Percentiles rank a stretch among this genome's conserved stretches.
These are phyloP conservation scores for Drosophila anomelani DNA, from an alignment of 2,888 invertebrate genomes.

Conservation along the genomic window DNA sequence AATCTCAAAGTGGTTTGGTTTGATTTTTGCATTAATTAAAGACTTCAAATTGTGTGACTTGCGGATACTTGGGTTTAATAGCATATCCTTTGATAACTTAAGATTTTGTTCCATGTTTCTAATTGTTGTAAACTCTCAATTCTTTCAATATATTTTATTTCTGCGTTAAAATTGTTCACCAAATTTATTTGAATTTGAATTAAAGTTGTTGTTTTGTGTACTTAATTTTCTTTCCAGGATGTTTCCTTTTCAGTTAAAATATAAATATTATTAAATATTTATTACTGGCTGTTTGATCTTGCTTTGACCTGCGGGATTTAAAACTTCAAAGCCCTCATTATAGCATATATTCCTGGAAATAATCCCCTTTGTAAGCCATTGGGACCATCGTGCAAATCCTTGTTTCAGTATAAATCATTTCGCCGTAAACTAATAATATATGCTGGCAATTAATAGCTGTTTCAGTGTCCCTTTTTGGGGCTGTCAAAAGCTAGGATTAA, in stretches of 20 bases:
- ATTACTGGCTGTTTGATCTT: neutral
- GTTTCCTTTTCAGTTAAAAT: neutral
- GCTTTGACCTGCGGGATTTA: constrained; percentile 4
- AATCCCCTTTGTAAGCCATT: neutral
- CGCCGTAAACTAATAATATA: constrained; percentile 19
- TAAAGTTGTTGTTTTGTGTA: neutral
- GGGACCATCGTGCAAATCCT: constrained; percentile 8
- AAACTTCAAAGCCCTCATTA: constrained; percentile 8
- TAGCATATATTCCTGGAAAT: neutral
- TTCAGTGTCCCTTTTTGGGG: constrained; percentile 2
- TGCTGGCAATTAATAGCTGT: constrained; percentile 30
- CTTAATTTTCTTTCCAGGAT: neutral
- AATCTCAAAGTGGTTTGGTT: constrained; percentile 9
- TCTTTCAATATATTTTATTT: neutral
- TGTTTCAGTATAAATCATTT: constrained; percentile 3
- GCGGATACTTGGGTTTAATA: neutral
- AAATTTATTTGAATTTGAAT: neutral
- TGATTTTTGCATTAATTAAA: constrained; percentile 18
- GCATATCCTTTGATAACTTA: neutral
- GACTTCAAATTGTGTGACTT: neutral
- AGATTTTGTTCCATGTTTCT: neutral
- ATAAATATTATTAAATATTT: neutral
- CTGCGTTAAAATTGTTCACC: neutral
- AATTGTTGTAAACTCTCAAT: neutral
- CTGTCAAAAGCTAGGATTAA: constrained; percentile 42